Conservation (phyloP, 2,797 vertebrate genomes). For the Myotis pilosus region DNA sequence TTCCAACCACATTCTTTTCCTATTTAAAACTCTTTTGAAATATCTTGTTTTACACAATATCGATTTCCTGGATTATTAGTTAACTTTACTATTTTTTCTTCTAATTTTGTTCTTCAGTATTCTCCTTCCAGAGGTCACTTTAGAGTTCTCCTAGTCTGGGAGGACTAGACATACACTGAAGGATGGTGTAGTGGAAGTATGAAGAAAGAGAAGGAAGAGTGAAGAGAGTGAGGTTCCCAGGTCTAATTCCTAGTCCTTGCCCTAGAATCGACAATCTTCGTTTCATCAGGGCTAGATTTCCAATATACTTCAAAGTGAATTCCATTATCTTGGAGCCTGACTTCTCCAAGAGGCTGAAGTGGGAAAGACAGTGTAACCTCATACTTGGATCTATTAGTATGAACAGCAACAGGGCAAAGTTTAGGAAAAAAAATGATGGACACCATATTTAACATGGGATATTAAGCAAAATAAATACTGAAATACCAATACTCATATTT, state of each 20-base stretch:
- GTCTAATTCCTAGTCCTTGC: neutral
- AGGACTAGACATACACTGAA: neutral
- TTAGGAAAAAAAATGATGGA: neutral
- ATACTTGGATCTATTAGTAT: neutral
- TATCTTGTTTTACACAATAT: slow-evolving; percentile 18
- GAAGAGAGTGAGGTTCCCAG: neutral
- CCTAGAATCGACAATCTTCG: neutral
- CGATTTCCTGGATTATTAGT: slow-evolving; percentile 9
- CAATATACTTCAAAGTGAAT: neutral
- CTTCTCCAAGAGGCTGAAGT: neutral
- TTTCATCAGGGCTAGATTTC: neutral
- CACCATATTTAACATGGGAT: neutral
- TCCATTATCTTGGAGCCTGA: neutral
- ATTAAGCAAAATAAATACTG: slow-evolving; percentile 21
- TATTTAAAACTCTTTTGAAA: neutral
- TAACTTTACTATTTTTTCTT: neutral
- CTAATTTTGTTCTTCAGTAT: neutral
- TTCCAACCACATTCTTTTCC: neutral
- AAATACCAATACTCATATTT: neutral
- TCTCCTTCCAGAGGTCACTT: neutral
- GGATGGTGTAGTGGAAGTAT: neutral
- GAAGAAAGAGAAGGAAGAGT: neutral
- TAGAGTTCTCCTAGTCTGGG: neutral
- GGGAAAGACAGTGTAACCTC: neutral
- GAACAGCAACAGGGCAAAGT: neutral